Evolutionary conservation across 1,140 invertebrate genomes (phyloP).

Genomic region (Brachionus plicatilis): DNA sequence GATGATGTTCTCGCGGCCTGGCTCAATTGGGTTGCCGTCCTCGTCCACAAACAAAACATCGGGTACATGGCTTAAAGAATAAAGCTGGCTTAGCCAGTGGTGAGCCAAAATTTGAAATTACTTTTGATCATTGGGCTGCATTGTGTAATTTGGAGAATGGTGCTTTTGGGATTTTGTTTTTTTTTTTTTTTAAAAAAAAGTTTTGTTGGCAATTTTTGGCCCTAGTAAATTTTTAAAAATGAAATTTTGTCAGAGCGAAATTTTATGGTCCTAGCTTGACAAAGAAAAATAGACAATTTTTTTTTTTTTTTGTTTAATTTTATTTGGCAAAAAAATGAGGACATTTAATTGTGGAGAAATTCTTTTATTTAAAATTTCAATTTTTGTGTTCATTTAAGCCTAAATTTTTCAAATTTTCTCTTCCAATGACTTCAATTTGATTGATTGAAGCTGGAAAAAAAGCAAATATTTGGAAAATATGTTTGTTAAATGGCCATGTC

Average conservation of each 20-base stretch:
- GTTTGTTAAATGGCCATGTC: neutral
- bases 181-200: neutral
- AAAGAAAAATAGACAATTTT: slow-evolving; percentile 22
- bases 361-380: slow-evolving; percentile 3
- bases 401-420: slow-evolving; percentile 17
- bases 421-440: neutral
- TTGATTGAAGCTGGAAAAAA: neutral
- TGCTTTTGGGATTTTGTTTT: neutral
- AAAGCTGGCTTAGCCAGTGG: neutral
- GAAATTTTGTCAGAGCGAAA: slow-evolving; percentile 9
- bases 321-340: neutral
- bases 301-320: neutral
- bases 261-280: neutral
- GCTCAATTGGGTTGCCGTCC: slow-evolving; percentile 34
- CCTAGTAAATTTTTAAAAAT: neutral
- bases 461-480: neutral
- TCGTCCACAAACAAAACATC: slow-evolving; percentile 38
- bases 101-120: neutral
- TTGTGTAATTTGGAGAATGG: neutral
- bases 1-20: slow-evolving; percentile 10
- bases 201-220: neutral
- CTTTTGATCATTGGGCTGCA: neutral
- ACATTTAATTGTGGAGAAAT: neutral
- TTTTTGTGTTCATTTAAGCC: slow-evolving; percentile 28
- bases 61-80: neutral